phyloP scores from a whole-genome alignment of 2,113 vertebrate genomes.

The Manacus vitellinus region DNA sequence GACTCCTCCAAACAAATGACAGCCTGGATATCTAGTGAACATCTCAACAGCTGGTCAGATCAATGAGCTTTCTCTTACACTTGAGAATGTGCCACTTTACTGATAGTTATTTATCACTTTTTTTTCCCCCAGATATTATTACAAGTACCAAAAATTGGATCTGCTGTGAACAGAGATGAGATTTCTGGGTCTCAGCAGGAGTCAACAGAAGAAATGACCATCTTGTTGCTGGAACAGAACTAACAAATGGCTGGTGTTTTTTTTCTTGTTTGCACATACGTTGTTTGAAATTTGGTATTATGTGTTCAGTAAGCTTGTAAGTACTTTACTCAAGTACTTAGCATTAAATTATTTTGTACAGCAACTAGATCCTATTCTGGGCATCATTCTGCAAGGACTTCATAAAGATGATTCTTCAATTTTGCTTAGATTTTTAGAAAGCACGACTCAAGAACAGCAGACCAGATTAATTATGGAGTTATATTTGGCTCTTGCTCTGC shows the following conservation, averaged over 20 bases:
- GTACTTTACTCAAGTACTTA: not conserved
- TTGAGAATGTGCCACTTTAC: not conserved
- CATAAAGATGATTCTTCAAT: not conserved
- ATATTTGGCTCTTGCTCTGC: not conserved
- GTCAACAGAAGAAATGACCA: not conserved
- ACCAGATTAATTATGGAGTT: not conserved
- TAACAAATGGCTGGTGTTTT: not conserved
- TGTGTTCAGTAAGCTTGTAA: not conserved
- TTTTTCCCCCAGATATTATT: constrained; percentile 34
- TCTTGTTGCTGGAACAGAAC: not conserved
- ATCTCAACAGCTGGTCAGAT: not conserved
- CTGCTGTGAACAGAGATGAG: constrained; percentile 7
- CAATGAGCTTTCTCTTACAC: not conserved
- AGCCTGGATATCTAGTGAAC: not conserved
- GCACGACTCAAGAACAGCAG: not conserved
- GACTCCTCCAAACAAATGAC: not conserved
- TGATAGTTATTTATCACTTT: not conserved
- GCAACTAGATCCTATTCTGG: not conserved
- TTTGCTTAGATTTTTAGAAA: not conserved
- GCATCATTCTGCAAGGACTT: not conserved
- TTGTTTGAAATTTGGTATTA: not conserved
- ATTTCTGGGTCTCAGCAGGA: not conserved
- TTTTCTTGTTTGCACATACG: not conserved
- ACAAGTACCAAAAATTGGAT: constrained; percentile 6
- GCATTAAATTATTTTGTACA: not conserved